These are phyloP conservation scores for Furcifer pardalis DNA, from an alignment of 2,797 vertebrate species.

Conservation along the genomic window DNA sequence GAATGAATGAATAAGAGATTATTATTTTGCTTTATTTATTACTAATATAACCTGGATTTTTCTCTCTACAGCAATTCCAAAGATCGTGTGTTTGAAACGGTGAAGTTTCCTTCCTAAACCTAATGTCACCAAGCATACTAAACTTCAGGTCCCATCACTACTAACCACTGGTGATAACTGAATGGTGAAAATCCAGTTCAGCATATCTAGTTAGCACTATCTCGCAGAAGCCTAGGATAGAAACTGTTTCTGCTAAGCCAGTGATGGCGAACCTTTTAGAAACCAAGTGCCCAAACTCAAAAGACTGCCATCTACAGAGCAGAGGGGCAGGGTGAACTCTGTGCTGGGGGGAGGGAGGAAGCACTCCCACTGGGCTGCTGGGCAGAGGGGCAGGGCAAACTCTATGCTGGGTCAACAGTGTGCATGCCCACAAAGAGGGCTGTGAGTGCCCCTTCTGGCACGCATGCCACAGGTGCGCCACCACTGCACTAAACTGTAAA, in stretches of 20 bases:
- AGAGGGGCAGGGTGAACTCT: too few relatives aligned
- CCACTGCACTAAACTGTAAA: too few relatives aligned
- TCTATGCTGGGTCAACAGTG: too few relatives aligned
- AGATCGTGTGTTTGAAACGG: not conserved
- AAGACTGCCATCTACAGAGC: too few relatives aligned
- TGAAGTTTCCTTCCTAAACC: not conserved
- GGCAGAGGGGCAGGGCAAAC: too few relatives aligned
- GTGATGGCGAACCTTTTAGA: too few relatives aligned
- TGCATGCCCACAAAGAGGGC: too few relatives aligned
- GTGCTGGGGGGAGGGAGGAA: too few relatives aligned
- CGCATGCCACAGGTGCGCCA: too few relatives aligned
- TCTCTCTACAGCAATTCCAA: not conserved
- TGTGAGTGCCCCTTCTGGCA: too few relatives aligned
- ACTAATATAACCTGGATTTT: not conserved
- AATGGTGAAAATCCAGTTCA: not conserved
- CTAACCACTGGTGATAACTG: not conserved
- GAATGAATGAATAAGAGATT: not conserved
- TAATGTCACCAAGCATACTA: not conserved
- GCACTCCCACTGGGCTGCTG: too few relatives aligned
- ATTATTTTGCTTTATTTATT: not conserved
- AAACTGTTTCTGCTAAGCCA: not conserved
- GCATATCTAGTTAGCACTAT: not conserved
- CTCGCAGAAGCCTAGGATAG: not conserved
- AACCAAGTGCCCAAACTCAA: too few relatives aligned
- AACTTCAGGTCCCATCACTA: not conserved